Evolutionary conservation across 2,888 invertebrate genomes (phyloP).

Genomic region (Cactoblastis cactorum): DNA sequence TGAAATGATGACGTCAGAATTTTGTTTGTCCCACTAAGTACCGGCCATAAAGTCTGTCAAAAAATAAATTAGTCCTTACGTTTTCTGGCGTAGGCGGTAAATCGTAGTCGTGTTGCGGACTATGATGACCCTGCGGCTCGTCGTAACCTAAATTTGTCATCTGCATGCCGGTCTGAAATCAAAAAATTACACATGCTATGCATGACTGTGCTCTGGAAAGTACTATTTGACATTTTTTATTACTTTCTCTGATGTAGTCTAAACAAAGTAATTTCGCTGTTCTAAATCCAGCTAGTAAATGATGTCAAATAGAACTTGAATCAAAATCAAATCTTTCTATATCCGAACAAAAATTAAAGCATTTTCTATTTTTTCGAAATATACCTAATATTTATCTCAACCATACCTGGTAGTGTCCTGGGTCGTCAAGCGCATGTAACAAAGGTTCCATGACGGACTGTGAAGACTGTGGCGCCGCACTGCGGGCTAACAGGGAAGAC

Average conservation of each 20-base stretch:
- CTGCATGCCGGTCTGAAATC: constrained; percentile 60
- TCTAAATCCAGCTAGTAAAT: too few relatives aligned
- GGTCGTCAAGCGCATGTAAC: constrained; percentile 45
- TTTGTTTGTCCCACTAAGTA: too few relatives aligned
- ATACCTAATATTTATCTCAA: background rate
- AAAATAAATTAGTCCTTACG: constrained; percentile 70
- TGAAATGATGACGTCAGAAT: too few relatives aligned
- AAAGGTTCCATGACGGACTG: constrained; percentile 50
- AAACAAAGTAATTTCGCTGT: too few relatives aligned
- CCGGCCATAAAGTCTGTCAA: too few relatives aligned
- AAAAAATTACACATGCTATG: background rate
- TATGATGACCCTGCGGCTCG: constrained; percentile 80
- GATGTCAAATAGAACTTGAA: too few relatives aligned
- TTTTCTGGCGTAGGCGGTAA: constrained; percentile 90
- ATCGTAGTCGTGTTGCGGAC: constrained; percentile 88
- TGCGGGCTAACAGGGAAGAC: constrained; percentile 33
- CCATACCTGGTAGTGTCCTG: constrained; percentile 54
- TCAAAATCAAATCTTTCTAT: too few relatives aligned
- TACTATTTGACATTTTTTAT: too few relatives aligned
- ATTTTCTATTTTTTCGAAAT: too few relatives aligned
- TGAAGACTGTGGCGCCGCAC: constrained; percentile 29
- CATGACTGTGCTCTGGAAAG: background rate
- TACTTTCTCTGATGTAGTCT: too few relatives aligned
- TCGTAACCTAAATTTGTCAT: constrained; percentile 89
- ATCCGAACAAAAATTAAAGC: too few relatives aligned